Conservation (phyloP, 2,113 vertebrate genomes). For the Phasianus colchicus region DNA sequence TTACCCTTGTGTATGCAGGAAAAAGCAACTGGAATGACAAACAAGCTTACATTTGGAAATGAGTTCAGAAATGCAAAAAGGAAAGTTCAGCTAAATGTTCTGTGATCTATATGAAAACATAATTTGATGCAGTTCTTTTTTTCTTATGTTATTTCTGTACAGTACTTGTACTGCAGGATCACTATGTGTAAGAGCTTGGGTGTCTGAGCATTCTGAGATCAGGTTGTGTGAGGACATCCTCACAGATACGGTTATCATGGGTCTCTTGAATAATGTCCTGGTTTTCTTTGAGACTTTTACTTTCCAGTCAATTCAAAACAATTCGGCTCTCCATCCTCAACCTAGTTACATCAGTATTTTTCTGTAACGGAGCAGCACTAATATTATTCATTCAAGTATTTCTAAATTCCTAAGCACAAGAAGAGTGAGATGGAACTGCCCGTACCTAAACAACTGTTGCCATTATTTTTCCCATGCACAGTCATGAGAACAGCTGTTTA, state of each 20-base stretch:
- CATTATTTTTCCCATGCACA: not conserved
- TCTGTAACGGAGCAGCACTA: not conserved
- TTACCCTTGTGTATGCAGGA: not conserved
- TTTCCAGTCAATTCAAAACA: not conserved
- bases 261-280: not conserved
- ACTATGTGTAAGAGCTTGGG: not conserved
- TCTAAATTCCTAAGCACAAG: not conserved
- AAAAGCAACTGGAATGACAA: conserved; percentile 26
- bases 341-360: not conserved
- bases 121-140: not conserved
- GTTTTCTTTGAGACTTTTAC: not conserved
- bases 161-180: not conserved
- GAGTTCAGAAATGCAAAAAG: conserved; percentile 2
- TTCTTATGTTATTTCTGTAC: not conserved
- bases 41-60: not conserved
- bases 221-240: not conserved
- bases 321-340: not conserved
- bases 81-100: not conserved
- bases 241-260: not conserved
- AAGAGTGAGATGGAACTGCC: not conserved
- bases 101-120: not conserved
- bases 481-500: not conserved
- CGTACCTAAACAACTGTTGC: not conserved
- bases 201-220: not conserved
- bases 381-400: not conserved